Conservation (phyloP, 2,888 invertebrate genomes). For the Plebejus argus region DNA sequence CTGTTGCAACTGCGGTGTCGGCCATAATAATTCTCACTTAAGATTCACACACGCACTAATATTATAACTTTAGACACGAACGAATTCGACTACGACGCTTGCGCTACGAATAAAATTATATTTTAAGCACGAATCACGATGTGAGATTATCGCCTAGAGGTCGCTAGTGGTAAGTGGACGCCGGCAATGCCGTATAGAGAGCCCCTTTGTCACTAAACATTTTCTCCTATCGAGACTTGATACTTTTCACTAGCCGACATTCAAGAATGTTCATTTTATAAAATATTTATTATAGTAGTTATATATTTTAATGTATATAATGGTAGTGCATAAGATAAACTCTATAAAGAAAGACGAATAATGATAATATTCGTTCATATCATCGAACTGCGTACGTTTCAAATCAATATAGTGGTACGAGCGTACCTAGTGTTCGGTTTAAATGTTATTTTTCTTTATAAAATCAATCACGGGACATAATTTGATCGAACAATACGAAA, state of each 20-base stretch:
- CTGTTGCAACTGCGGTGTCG: constrained; percentile 52
- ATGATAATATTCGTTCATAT: neutral
- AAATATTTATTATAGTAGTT: constrained; percentile 22
- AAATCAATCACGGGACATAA: constrained; percentile 5
- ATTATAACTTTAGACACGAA: too few species aligned
- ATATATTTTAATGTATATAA: constrained; percentile 24
- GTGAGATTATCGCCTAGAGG: neutral
- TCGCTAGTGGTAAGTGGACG: constrained; percentile 27
- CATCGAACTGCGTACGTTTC: constrained; percentile 26
- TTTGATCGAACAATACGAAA: neutral
- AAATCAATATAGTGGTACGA: constrained; percentile 30
- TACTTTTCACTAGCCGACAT: constrained; percentile 40
- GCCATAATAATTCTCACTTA: constrained; percentile 43
- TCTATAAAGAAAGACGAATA: neutral
- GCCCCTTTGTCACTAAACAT: constrained; percentile 36
- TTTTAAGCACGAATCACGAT: too few species aligned
- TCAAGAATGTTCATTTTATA: constrained; percentile 33
- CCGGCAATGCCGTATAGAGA: constrained; percentile 34
- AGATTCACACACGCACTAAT: too few species aligned
- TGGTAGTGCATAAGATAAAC: neutral
- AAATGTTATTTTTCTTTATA: constrained; percentile 36
- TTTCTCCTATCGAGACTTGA: constrained; percentile 35
- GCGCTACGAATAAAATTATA: too few species aligned
- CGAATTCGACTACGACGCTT: neutral
- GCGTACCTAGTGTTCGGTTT: constrained; percentile 36